phyloP scores from a whole-genome alignment of 2,888 invertebrate species.

The Pseudococcus jackbeardsleyi region DNA sequence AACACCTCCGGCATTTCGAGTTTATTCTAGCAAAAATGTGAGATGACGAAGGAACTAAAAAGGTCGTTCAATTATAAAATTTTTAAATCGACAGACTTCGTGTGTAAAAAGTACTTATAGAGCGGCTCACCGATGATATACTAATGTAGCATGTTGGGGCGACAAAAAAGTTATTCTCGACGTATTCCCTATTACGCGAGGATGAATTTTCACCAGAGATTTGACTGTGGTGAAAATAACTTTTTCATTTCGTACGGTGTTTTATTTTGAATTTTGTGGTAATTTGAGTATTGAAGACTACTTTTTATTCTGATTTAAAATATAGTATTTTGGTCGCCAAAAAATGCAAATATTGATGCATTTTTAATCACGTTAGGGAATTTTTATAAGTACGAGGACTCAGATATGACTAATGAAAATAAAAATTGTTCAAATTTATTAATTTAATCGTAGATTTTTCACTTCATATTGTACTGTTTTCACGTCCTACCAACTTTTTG shows the following conservation, averaged over 20 bases:
- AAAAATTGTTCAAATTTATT: no score
- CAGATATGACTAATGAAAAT: no score
- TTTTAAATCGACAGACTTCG: conserved; percentile 46
- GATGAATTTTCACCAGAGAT: not conserved
- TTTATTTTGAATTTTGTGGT: no score
- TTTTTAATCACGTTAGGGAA: no score
- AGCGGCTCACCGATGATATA: not conserved
- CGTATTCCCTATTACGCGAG: not conserved
- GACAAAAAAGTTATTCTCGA: not conserved
- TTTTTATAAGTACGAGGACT: no score
- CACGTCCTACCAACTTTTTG: no score
- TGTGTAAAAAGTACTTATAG: not conserved
- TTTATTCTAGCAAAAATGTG: conserved; percentile 55
- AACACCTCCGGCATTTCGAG: conserved; percentile 56
- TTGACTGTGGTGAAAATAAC: not conserved
- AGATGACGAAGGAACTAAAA: conserved; percentile 51
- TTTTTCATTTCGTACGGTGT: not conserved
- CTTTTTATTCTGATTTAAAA: no score
- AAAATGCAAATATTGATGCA: no score
- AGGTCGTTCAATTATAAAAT: conserved; percentile 42
- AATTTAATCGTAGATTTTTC: no score
- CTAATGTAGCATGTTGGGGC: not conserved
- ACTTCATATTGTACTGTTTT: no score
- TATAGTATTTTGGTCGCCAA: no score
- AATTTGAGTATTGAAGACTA: no score